Conservation (phyloP, 2,888 invertebrate species). For the Stenodera caucasica region DNA sequence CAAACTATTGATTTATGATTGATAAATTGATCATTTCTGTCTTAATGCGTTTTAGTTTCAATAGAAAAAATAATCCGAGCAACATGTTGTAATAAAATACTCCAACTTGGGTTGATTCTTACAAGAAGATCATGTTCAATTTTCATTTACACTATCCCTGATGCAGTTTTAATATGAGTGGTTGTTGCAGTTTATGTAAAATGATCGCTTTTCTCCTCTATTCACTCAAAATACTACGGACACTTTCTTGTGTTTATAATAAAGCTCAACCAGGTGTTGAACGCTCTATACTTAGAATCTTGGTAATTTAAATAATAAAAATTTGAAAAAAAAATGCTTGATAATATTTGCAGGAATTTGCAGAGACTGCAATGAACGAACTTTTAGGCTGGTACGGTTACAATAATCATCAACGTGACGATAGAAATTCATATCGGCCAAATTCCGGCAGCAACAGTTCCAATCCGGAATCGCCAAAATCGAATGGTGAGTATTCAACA, state of each 20-base stretch:
- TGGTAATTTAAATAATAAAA: too few species aligned
- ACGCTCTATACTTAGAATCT: too few species aligned
- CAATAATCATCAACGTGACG: slow-evolving; percentile 62
- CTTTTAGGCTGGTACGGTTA: slow-evolving; percentile 91
- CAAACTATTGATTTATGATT: slow-evolving; percentile 12
- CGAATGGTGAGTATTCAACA: slow-evolving; percentile 42
- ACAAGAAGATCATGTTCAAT: slow-evolving; percentile 10
- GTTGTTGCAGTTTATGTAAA: slow-evolving; percentile 12
- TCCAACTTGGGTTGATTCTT: neutral
- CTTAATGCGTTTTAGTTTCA: too few species aligned
- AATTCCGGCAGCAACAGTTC: slow-evolving; percentile 59
- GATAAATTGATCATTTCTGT: neutral
- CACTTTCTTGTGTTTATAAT: neutral
- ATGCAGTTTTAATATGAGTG: slow-evolving; percentile 7
- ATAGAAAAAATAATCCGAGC: neutral
- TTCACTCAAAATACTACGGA: neutral
- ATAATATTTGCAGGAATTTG: slow-evolving; percentile 84
- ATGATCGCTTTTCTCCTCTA: neutral
- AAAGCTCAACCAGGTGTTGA: neutral
- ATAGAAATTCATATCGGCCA: slow-evolving; percentile 45
- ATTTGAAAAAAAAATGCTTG: too few species aligned
- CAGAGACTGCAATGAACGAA: slow-evolving; percentile 91
- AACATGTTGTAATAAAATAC: neutral
- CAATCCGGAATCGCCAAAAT: slow-evolving; percentile 50
- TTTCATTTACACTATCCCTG: neutral